These are phyloP conservation scores for Ctenoplectra terminalis DNA, from an alignment of 1,140 invertebrate species.

Conservation along the genomic window DNA sequence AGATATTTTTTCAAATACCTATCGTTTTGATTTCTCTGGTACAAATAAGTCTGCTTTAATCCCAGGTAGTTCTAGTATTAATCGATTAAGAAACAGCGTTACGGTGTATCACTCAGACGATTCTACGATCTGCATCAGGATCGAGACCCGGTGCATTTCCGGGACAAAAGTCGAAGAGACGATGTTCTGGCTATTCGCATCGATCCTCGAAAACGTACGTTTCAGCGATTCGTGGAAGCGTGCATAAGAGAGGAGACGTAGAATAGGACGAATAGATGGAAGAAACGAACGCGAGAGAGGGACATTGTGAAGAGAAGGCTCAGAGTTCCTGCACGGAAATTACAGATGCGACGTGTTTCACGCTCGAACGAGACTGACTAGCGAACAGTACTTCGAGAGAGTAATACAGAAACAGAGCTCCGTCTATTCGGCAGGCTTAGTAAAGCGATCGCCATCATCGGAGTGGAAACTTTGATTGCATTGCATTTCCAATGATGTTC, in stretches of 20 bases:
- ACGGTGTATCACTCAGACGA: background rate
- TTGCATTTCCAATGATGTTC: conserved; percentile 13
- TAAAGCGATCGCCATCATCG: conserved; percentile 7
- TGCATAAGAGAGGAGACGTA: background rate
- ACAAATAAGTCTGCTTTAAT: too few species aligned
- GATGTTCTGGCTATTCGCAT: conserved; percentile 12
- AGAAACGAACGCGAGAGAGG: conserved; percentile 20
- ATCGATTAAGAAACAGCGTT: too few species aligned
- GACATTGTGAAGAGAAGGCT: conserved; percentile 33
- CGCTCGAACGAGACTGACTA: conserved; percentile 57
- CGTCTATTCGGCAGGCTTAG: conserved; percentile 1
- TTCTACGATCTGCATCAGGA: background rate
- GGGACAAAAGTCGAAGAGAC: conserved; percentile 12
- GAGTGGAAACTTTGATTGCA: conserved; percentile 28
- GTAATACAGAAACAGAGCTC: conserved; percentile 17
- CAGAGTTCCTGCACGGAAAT: conserved; percentile 66
- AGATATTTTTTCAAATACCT: too few species aligned
- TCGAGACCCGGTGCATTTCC: background rate
- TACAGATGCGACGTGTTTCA: conserved; percentile 70
- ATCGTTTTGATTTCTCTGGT: too few species aligned
- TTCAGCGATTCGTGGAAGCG: conserved; percentile 5
- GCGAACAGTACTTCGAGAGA: conserved; percentile 37
- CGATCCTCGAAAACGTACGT: conserved; percentile 27
- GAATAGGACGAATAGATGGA: conserved; percentile 10
- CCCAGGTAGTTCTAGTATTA: too few species aligned